Base-by-base conservation (phyloP, 2,797 vertebrate genomes). In the Heliangelus exortis region DNA sequence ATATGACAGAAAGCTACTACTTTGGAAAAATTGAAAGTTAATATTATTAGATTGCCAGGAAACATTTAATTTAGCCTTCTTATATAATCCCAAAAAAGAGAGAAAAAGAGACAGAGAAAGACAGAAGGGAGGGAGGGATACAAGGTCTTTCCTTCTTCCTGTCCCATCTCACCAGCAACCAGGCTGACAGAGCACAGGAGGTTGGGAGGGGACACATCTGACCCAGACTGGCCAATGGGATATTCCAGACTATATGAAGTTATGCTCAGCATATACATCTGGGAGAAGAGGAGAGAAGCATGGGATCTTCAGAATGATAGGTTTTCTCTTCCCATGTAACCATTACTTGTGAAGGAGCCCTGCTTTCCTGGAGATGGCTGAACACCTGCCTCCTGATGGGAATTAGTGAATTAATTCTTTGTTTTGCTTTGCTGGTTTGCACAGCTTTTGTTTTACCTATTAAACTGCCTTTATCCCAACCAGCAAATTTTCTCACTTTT, bases 261-360 rank as follows among this genome's bases (percentile, higher is more conserved):
- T 59, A 19, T 23, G 15, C 3, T 66, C 4, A 45, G 10, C 5
- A 43, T 23, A 45, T 9, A 45, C 28, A 45, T 5, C 10, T 36
- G 7, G 3, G 12, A 17, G 21, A 66, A 34, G 26, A 43, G 67
- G 31, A 13, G 72, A 10, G 71, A 58, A 20, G 16, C 3, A 15
- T 6, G 3, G 7, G 6, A 10, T 0, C 0, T 51, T 72, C 1
- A 0, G 12, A 58, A 12, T 34, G 5, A 31, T 43, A 45, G 19
- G 0, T 1, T 45, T 59, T 59, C 9, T 36, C 17, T 75, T 75
- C 31, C 16, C 10, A 21, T 66, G 12, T 50, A 17, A 33, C 12
- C 1, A 1, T 47, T 29, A 28, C 0, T 0, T 1, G 1, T 65
- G 22, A 9, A 20, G 36, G 7, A 66, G 8, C 22, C 45, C 16